Conservation (phyloP, 2,797 vertebrate species). For the Phrynocephalus forsythii region DNA sequence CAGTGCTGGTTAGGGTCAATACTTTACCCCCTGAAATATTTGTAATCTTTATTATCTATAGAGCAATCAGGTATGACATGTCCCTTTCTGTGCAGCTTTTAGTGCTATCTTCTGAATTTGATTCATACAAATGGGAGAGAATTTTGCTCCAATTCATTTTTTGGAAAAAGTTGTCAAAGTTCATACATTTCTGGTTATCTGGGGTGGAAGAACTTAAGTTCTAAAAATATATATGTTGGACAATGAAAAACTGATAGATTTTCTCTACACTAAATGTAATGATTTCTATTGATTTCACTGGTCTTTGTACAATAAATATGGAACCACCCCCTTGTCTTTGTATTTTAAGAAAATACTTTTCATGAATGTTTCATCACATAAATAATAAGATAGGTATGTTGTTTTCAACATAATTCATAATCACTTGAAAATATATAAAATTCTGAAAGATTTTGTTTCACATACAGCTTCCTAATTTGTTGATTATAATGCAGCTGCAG, state of each 20-base stretch:
- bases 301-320: not conserved
- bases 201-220: not conserved
- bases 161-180: not conserved
- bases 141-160: not conserved
- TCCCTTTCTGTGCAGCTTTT: not conserved
- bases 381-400: not conserved
- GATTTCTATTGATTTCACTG: not conserved
- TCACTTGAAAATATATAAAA: not conserved
- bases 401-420: not conserved
- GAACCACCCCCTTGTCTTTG: not conserved
- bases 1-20: not conserved
- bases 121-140: not conserved
- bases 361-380: not conserved
- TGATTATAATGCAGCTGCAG: not conserved
- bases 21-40: not conserved
- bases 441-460: conserved; percentile 6
- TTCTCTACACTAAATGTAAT: not conserved
- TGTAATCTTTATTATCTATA: not conserved
- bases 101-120: not conserved
- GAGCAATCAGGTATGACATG: not conserved
- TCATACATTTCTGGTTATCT: not conserved
- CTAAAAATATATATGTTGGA: not conserved
- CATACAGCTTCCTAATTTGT: not conserved
- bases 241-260: not conserved
- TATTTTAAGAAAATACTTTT: conserved; percentile 6